A percentile compares a stretch with the other conserved stretches of the same genome.
Evolutionary conservation across 2,797 vertebrate genomes (phyloP).

Genomic region (Phalanger gymnotis): DNA sequence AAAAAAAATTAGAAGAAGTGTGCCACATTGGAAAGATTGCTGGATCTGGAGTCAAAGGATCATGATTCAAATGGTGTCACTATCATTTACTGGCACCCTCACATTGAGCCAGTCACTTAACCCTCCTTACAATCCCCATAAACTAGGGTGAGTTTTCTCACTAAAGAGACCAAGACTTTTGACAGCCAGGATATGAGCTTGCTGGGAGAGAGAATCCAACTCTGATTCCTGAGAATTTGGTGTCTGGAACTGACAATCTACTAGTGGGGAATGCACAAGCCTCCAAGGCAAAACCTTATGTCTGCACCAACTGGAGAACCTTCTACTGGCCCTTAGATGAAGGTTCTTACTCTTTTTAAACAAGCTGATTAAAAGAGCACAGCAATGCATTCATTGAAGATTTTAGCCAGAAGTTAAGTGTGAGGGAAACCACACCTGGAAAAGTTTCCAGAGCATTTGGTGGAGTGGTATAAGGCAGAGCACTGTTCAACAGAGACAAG

Average conservation of each 20-base stretch:
- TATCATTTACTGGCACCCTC: neutral
- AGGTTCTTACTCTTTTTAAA: neutral
- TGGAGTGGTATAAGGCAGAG: accelerated
- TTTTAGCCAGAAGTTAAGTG: neutral
- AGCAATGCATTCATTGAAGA: neutral
- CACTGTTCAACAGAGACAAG: neutral
- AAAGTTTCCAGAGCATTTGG: neutral
- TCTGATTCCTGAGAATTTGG: neutral
- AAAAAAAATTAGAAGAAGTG: too few relatives aligned
- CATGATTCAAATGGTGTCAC: too few relatives aligned
- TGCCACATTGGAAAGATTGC: too few relatives aligned
- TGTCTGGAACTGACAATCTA: neutral
- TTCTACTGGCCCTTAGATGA: neutral
- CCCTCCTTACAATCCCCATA: neutral
- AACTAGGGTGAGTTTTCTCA: neutral
- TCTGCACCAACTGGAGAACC: neutral
- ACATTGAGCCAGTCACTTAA: neutral
- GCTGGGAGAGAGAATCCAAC: neutral
- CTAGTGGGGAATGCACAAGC: neutral
- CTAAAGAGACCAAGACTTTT: neutral
- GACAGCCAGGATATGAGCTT: neutral
- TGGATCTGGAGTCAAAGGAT: too few relatives aligned
- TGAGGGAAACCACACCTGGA: neutral
- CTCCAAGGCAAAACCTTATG: neutral
- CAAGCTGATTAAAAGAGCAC: neutral